A percentile compares a stretch with the other conserved stretches of the same genome.
Conservation (phyloP, 2,797 vertebrate species). For the Peromyscus attwateri region DNA sequence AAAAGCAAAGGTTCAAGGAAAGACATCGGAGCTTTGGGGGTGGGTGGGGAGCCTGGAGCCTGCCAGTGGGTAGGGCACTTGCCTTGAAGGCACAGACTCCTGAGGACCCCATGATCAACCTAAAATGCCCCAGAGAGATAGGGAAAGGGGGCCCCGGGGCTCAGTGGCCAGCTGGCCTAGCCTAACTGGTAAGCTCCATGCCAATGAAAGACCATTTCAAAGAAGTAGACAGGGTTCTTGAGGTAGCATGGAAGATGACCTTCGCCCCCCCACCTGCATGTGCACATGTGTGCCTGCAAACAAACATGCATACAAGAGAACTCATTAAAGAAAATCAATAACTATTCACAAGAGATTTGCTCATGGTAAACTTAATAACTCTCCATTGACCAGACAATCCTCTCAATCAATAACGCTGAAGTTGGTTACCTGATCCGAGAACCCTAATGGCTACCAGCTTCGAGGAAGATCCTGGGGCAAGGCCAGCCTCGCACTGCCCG, state of each 20-base stretch:
- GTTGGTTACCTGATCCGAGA: not conserved
- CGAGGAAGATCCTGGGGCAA: not conserved
- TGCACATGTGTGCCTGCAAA: not conserved
- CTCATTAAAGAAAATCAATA: not conserved
- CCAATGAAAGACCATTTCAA: not conserved
- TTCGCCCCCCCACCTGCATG: not conserved
- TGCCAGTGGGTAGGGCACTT: not conserved
- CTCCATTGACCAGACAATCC: not conserved
- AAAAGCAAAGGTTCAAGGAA: not conserved
- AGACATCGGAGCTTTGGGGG: not conserved
- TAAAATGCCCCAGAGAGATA: not conserved
- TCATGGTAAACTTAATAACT: not conserved
- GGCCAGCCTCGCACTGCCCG: not conserved
- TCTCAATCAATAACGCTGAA: not conserved
- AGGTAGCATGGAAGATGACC: not conserved
- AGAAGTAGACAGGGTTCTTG: too few species aligned
- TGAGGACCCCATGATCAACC: not conserved
- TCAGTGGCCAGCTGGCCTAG: not conserved
- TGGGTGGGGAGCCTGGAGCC: fast-evolving
- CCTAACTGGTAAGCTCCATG: not conserved
- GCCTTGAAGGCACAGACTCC: not conserved
- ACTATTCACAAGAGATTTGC: not conserved
- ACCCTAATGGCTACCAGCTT: not conserved
- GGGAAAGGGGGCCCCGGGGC: not conserved
- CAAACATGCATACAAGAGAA: not conserved